A percentile compares a stretch with the other conserved stretches of the same genome.
These are phyloP conservation scores for Glaucopsyche alexis DNA, from an alignment of 2,888 invertebrate genomes.

Conservation along the genomic window DNA sequence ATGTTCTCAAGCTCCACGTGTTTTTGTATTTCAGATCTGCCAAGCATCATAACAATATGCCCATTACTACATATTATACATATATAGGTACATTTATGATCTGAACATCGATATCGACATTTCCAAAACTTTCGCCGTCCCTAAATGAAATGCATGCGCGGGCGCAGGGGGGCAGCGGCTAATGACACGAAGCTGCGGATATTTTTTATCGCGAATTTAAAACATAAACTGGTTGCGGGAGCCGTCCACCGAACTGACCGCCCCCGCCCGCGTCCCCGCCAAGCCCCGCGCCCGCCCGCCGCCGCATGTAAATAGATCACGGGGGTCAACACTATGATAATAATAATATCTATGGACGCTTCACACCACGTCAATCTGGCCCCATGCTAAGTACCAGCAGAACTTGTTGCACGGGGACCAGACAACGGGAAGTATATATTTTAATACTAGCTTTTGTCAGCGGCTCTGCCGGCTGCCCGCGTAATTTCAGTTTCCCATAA, in stretches of 20 bases:
- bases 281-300: constrained; percentile 43
- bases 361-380: too few species aligned
- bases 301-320: constrained; percentile 17
- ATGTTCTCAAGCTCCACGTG: too few species aligned
- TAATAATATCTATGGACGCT: neutral
- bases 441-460: too few species aligned
- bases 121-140: neutral
- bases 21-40: too few species aligned
- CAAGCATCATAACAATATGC: too few species aligned
- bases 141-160: constrained; percentile 55
- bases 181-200: constrained; percentile 75
- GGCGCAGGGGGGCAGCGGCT: constrained; percentile 54
- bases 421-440: too few species aligned
- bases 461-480: too few species aligned
- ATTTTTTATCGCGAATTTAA: constrained; percentile 76
- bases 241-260: constrained; percentile 39
- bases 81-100: too few species aligned
- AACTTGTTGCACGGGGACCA: too few species aligned
- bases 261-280: constrained; percentile 46
- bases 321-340: neutral
- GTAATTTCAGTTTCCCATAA: too few species aligned
- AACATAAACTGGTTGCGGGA: constrained; percentile 68
- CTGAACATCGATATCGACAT: neutral
- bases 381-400: too few species aligned
- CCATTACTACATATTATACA: too few species aligned